Evolutionary conservation across 2,888 invertebrate genomes (phyloP), one percentile per base, ranked within the genome.

Genomic region (Idaea straminata): DNA sequence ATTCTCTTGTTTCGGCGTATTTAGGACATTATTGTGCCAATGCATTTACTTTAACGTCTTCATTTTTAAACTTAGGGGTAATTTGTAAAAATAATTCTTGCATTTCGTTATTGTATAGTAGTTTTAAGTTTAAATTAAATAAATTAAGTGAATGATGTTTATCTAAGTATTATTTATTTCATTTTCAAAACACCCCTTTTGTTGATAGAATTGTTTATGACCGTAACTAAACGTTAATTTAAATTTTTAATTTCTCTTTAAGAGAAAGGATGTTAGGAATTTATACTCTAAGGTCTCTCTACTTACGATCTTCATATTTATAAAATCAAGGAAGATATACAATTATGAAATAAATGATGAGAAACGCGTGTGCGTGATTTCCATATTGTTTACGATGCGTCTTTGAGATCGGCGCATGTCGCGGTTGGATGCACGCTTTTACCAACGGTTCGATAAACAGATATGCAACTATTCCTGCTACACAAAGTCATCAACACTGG

Each of bases 361-460:
- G 59, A 59, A 59, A 59, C 59, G 16, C 25, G 10, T 34, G 4
- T 25, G 59, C 16, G 59, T 13, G 34, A 16, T 16, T 61, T 63
- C 61, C 63, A 64, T 65, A 59, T 66, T 47, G 64, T 69, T 69
- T 69, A 66, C 63, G 64, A 70, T 61, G 65, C 66, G 61, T 7
- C 80, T 83, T 83, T 81, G 80, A 85, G 83, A 85, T 84, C 79
- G 83, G 70, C 47, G 47, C 47, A 81, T 74, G 91, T 84, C 79
- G 70, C 88, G 90, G 85, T 81, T 85, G 85, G 89, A 69, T 79
- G 86, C 80, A 13, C 79, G 83, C 92, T 92, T 89, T 92, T 91
- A 81, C 90, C 71, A 82, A 87, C 88, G 89, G 80, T 83, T 82
- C 80, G 82, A 76, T 83, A 85, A 83, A 71, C 87, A 87, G 81